A percentile compares a stretch with the other conserved stretches of the same genome.
phyloP scores from a whole-genome alignment of 2,888 invertebrate genomes.

The Mythimna ferrago region DNA sequence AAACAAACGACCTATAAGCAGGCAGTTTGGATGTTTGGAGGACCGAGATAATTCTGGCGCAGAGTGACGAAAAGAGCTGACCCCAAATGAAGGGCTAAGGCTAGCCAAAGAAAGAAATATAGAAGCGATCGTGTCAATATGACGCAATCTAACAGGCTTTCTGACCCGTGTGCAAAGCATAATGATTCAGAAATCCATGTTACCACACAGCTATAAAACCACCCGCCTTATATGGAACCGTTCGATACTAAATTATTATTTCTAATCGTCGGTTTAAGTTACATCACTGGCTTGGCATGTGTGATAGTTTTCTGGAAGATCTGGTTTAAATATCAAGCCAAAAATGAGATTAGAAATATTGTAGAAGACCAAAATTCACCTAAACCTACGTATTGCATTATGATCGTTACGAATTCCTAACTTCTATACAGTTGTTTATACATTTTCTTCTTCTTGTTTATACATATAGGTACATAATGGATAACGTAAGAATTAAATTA shows the following conservation, averaged over 20 bases:
- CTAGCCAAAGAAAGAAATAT: not conserved
- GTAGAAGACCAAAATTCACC: not conserved
- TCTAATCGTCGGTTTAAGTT: slow-evolving; percentile 27
- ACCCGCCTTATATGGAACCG: slow-evolving; percentile 30
- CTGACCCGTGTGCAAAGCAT: slow-evolving; percentile 62
- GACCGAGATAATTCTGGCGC: no score
- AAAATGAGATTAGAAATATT: slow-evolving; percentile 10
- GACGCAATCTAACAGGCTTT: slow-evolving; percentile 28
- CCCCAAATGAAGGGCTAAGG: no score
- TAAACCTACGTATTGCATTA: not conserved
- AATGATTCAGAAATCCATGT: slow-evolving; percentile 53
- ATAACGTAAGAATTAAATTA: no score
- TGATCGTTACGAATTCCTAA: not conserved
- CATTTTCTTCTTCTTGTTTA: not conserved
- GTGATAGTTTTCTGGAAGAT: slow-evolving; percentile 16
- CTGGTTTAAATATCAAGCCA: slow-evolving; percentile 21
- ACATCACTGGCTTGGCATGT: slow-evolving; percentile 47
- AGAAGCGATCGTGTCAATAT: slow-evolving; percentile 36
- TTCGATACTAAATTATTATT: slow-evolving; percentile 29
- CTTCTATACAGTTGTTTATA: not conserved
- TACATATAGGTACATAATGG: no score
- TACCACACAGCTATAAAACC: slow-evolving; percentile 46
- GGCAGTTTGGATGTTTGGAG: no score
- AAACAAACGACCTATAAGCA: no score
- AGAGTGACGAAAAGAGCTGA: no score